Base-by-base conservation (phyloP, 2,113 vertebrate species). In the Chauna torquata region DNA sequence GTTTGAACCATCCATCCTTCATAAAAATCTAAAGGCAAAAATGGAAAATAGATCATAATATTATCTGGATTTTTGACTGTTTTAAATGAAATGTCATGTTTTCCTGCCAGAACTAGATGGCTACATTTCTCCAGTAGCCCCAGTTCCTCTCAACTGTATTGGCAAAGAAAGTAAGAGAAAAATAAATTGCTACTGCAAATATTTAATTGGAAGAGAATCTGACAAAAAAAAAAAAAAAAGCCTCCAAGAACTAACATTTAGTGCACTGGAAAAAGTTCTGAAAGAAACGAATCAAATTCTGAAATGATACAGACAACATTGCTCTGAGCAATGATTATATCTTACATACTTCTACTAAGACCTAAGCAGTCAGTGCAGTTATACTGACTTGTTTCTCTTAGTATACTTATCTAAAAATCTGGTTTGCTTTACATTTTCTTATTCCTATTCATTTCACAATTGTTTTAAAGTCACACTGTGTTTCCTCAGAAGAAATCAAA, bases 171-270 rank as follows among this genome's bases (percentile, higher is more conserved):
- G 68, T 34, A 72, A 81, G 30, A 16, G 38, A 77, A 92, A 81
- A 96, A 96, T 68, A 85, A 91, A 68, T 40, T 55, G 38, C 45
- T 66, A 45, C 68, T 58, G 77, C 82, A 94, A 93, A 90, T 76
- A 95, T 6, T 82, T 88, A 85, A 94, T 69, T 94, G 69, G 54
- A 79, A 80, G 70, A 82, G 77, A 95, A 80, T 66, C 77, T 55
- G 36, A 30, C 82, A 30, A 8, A 30, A 12, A 66, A 52, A 55
- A 47, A 47, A 50, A 68, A 85, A 85, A 52, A 55, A 49, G 89
- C 59, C 65, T 94, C 47, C 83, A 49, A 94, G 84, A 96, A 88
- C 68, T 81, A 82, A 82, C 61, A 95, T 58, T 82, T 71, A 91
- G 79, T 64, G 83, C 28, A 85, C 32, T 11, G n/a, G 45, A 40